Percentiles rank a stretch among this genome's conserved stretches.
Evolutionary conservation across 2,113 vertebrate genomes (phyloP).

Genomic region (Poeciliopsis prolifica): DNA sequence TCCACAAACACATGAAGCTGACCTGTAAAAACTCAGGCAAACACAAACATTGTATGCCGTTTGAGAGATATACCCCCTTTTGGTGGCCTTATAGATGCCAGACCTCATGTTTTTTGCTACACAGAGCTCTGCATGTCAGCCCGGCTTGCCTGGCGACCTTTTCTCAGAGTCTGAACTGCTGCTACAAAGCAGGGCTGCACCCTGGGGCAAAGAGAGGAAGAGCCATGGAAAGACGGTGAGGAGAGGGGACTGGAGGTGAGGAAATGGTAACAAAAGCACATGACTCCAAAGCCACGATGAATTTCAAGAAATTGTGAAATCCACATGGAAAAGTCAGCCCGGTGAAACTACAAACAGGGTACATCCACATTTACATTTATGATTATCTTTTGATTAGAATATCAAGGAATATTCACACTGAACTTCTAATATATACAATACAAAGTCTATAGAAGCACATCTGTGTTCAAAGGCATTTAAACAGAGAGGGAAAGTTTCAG

Average conservation of each 20-base stretch:
- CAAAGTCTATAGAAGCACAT: background rate
- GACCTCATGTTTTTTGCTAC: constrained; percentile 48
- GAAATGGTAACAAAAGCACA: constrained; percentile 20
- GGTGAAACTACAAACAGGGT: background rate
- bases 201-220: constrained; percentile 30
- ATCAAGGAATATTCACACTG: background rate
- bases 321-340: background rate
- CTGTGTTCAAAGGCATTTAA: constrained; percentile 28
- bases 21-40: constrained; percentile 49
- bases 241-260: background rate
- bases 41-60: constrained; percentile 54
- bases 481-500: constrained; percentile 25
- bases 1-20: constrained; percentile 36
- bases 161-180: constrained; percentile 54
- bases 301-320: constrained; percentile 30
- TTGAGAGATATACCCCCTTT: constrained; percentile 22
- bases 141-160: constrained; percentile 53
- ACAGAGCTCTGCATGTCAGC: constrained; percentile 32
- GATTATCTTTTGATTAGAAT: background rate
- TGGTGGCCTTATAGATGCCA: constrained; percentile 38
- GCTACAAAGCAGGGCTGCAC: constrained; percentile 17
- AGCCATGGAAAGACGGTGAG: constrained; percentile 2
- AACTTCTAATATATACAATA: background rate
- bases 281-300: constrained; percentile 18
- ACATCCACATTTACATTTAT: background rate